Evolutionary conservation across 2,888 invertebrate genomes (phyloP), one percentile per base, ranked within the genome.

Genomic region (Athalia rosae): DNA sequence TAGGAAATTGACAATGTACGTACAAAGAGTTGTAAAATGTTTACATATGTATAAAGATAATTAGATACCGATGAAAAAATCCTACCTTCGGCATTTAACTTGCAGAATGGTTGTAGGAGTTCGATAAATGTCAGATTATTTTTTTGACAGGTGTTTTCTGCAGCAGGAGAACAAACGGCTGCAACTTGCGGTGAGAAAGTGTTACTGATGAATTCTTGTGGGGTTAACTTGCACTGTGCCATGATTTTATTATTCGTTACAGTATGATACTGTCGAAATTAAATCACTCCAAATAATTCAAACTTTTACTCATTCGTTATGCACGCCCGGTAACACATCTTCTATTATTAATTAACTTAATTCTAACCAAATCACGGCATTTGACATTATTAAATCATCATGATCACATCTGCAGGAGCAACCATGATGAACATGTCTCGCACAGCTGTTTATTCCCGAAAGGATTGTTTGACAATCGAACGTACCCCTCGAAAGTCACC

Each of bases 81-180:
- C 87, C 88, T 91, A 95, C 95, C 94, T 92, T 96, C 96, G 80
- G 93, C 92, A 82, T 93, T 93, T 86, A 95, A 88, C 88, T 93
- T 92, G 89, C 95, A 94, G 89, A 98, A 99, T 0, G 98, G 98
- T 88, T 97, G 97, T 76, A 98, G 91, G 80, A 99, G 90, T 91
- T 98, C 97, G 76, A 95, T 94, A 88, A 98, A 97, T 53, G 95
- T 94, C 80, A 99, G 92, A 91, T 98, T 97, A 90, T 98, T 98
- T 88, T 97, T 97, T 83, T 94, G 94, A 86, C 98, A 97, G 77
- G 95, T 91, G 85, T 94, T 93, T 85, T 98, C 97, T 9, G 97
- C 98, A 89, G 94, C 93, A 61, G 94, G 91, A 86, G 97, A 97
- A 86, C 95, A 95, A 82, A 98, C 91, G 43, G 97, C 95, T 69